A percentile compares a stretch with the other conserved stretches of the same genome.
Conservation (phyloP, 2,113 vertebrate genomes). For the Apistogramma diplotaenia region DNA sequence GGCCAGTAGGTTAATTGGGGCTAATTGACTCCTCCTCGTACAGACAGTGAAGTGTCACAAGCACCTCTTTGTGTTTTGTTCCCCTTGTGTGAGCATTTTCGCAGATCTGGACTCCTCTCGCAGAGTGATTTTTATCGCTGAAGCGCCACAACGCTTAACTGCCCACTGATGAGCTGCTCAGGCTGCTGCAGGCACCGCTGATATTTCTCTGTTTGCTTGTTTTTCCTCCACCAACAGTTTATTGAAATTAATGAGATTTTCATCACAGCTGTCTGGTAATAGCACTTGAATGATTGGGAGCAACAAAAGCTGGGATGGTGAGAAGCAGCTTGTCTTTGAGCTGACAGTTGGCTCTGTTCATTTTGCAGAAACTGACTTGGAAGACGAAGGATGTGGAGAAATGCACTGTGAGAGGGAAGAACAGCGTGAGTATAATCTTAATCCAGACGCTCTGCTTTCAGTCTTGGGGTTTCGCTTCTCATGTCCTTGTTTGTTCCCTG, state of each 20-base stretch:
- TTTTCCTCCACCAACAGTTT: constrained; percentile 38
- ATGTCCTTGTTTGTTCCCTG: neutral
- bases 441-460: neutral
- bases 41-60: neutral
- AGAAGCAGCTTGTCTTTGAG: constrained; percentile 36
- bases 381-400: constrained; percentile 82
- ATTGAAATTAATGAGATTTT: constrained; percentile 71
- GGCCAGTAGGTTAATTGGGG: constrained; percentile 31
- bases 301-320: constrained; percentile 28
- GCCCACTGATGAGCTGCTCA: constrained; percentile 7
- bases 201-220: constrained; percentile 45
- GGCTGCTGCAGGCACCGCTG: constrained; percentile 1
- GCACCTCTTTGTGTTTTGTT: neutral
- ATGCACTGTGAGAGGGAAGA: constrained; percentile 82
- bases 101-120: neutral
- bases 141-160: neutral
- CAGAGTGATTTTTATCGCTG: constrained; percentile 31
- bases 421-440: constrained; percentile 76
- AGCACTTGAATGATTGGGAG: constrained; percentile 46
- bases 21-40: constrained; percentile 28
- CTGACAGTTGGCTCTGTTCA: constrained; percentile 48
- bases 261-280: constrained; percentile 60
- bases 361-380: constrained; percentile 80
- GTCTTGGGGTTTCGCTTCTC: neutral
- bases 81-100: neutral